Evolutionary conservation across 2,113 vertebrate species (phyloP).

Genomic region (Ceuthmochares aereus): DNA sequence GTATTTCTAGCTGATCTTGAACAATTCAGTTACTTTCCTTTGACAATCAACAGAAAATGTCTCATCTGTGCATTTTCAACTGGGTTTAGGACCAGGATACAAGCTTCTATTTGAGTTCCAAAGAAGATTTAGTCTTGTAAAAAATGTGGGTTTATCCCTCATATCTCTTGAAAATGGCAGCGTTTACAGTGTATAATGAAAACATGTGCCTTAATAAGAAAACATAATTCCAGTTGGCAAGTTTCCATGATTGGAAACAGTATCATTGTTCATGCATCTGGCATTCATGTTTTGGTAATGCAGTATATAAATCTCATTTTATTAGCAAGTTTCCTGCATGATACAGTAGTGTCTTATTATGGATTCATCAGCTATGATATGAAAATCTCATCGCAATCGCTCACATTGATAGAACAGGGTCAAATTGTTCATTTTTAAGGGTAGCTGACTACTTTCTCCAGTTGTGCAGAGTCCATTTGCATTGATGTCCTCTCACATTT

Average conservation of each 20-base stretch:
- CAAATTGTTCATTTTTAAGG: constrained; percentile 12
- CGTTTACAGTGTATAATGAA: background rate
- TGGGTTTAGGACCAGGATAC: background rate
- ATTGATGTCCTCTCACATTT: background rate
- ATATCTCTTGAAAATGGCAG: background rate
- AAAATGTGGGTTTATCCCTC: background rate
- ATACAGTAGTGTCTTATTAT: background rate
- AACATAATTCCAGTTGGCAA: background rate
- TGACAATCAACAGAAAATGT: background rate
- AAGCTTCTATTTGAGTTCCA: background rate
- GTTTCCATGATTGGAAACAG: background rate
- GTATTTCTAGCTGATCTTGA: background rate
- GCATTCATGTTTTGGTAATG: constrained; percentile 26
- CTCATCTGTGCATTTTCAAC: background rate
- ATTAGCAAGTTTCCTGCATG: background rate
- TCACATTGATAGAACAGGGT: background rate
- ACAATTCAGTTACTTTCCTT: background rate
- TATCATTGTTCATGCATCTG: constrained; percentile 7
- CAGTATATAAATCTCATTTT: constrained; percentile 25
- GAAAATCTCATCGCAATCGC: background rate
- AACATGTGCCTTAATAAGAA: background rate
- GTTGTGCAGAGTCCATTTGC: background rate
- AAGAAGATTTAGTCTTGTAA: background rate
- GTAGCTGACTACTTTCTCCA: background rate
- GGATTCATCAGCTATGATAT: background rate